Conservation (phyloP, 2,888 invertebrate species). For the Biston betularia region DNA sequence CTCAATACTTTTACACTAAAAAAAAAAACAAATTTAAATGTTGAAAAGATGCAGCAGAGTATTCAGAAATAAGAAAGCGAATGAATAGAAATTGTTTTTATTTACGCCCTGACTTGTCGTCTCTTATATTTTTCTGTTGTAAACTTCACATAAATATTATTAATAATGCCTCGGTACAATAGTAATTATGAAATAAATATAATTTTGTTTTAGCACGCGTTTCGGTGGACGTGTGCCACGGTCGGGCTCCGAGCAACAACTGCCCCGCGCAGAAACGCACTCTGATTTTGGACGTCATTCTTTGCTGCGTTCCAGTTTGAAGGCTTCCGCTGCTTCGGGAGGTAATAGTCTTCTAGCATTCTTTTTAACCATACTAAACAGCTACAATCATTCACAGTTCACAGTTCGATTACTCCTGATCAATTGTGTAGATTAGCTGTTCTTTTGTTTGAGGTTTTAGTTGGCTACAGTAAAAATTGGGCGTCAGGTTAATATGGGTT, state of each 20-base stretch:
- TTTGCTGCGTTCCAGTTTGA: conserved; percentile 92
- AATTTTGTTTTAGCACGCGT: conserved; percentile 59
- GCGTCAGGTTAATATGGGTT: too few relatives aligned
- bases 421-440: too few relatives aligned
- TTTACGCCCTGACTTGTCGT: too few relatives aligned
- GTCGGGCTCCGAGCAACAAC: conserved; percentile 96
- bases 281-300: conserved; percentile 94
- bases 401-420: background rate
- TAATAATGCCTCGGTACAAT: background rate
- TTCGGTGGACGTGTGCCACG: conserved; percentile 89
- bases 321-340: conserved; percentile 85
- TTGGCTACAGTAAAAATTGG: too few relatives aligned
- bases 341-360: conserved; percentile 48
- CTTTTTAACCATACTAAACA: too few relatives aligned
- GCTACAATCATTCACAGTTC: too few relatives aligned
- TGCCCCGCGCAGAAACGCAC: conserved; percentile 93
- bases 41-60: too few relatives aligned
- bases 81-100: too few relatives aligned
- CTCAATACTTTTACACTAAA: too few relatives aligned
- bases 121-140: background rate
- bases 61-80: too few relatives aligned
- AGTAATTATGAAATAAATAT: background rate
- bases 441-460: too few relatives aligned
- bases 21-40: too few relatives aligned
- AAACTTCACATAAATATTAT: background rate